Evolutionary conservation across 2,888 invertebrate species (phyloP).

Genomic region (Arrhopalites spinosus): DNA sequence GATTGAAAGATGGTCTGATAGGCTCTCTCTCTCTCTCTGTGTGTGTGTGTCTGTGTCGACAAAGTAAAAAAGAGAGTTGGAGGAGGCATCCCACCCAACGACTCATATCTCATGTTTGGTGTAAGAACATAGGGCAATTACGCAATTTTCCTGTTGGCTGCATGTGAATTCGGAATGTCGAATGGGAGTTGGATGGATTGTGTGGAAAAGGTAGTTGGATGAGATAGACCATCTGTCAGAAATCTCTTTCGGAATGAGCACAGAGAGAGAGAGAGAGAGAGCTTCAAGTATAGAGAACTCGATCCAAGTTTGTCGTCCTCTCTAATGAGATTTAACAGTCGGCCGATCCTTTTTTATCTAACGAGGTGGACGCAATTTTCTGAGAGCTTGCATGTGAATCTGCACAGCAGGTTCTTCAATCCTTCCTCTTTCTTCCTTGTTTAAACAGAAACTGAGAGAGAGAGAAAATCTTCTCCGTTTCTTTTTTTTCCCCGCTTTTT

Average conservation of each 20-base stretch:
- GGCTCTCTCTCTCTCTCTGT: conserved; percentile 2
- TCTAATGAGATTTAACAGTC: conserved; percentile 41
- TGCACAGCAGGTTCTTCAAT: conserved; percentile 35
- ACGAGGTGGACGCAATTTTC: conserved; percentile 42
- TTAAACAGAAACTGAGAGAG: conserved; percentile 15
- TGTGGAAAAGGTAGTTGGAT: conserved; percentile 36
- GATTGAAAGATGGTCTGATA: conserved; percentile 41
- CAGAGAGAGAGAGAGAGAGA: conserved; percentile 17
- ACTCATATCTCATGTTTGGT: conserved; percentile 33
- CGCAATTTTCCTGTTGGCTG: conserved; percentile 52
- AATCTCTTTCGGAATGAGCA: background rate
- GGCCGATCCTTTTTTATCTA: conserved; percentile 41
- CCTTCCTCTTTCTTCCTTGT: conserved; percentile 26
- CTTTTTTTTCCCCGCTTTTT: conserved; percentile 13
- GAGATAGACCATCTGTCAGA: conserved; percentile 37
- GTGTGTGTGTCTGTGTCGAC: background rate
- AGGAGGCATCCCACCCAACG: conserved; percentile 27
- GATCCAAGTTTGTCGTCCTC: conserved; percentile 24
- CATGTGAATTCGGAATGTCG: conserved; percentile 47
- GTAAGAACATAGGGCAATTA: conserved; percentile 49
- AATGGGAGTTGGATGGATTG: conserved; percentile 31
- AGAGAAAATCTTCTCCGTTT: conserved; percentile 26
- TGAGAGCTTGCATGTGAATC: conserved; percentile 39
- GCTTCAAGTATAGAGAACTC: background rate
- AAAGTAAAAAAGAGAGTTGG: background rate